Conservation (phyloP, 2,113 vertebrate species). For the Gorilla gorilla region DNA sequence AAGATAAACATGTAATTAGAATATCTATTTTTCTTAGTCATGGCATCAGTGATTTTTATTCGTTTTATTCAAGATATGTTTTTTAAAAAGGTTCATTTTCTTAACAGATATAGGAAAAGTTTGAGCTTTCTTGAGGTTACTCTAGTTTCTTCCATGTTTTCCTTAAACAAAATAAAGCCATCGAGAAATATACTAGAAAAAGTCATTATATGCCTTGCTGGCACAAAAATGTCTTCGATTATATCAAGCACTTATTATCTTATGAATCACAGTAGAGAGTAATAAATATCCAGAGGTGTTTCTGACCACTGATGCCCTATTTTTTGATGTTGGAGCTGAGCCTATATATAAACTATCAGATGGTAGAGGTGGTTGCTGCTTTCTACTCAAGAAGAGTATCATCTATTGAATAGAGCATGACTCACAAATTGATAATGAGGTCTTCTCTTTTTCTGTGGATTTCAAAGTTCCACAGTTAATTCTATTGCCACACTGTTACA, state of each 20-base stretch:
- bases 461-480: neutral
- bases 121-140: neutral
- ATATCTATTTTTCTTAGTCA: neutral
- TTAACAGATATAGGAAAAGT: neutral
- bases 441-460: neutral
- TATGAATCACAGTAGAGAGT: neutral
- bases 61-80: neutral
- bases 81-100: neutral
- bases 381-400: neutral
- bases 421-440: neutral
- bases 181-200: neutral
- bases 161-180: constrained; percentile 40
- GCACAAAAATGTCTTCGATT: neutral
- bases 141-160: neutral
- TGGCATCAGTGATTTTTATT: neutral
- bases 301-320: neutral
- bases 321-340: neutral
- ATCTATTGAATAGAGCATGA: neutral
- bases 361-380: neutral
- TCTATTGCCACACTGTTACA: neutral
- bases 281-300: neutral
- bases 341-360: constrained; percentile 4
- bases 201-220: neutral
- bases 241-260: neutral
- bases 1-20: neutral